These are phyloP conservation scores for Zaprionus davidi DNA, from an alignment of 1,140 invertebrate genomes.

Conservation along the genomic window DNA sequence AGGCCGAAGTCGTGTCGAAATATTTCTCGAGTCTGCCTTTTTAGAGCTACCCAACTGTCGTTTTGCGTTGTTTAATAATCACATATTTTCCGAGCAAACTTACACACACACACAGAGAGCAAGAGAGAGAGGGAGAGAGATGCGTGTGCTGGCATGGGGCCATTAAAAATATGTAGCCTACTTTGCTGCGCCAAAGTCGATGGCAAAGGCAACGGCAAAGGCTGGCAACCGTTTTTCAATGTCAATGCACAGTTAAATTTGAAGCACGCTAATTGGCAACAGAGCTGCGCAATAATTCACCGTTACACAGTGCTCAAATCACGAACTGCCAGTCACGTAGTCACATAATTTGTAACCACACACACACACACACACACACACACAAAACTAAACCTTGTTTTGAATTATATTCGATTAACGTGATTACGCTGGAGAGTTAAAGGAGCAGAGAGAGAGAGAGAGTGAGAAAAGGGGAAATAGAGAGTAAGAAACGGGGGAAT, in stretches of 20 bases:
- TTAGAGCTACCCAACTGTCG: slow-evolving; percentile 23
- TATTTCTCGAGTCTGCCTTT: slow-evolving; percentile 33
- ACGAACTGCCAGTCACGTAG: slow-evolving; percentile 15
- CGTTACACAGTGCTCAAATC: slow-evolving; percentile 14
- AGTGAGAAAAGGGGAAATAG: not conserved
- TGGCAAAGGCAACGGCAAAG: slow-evolving; percentile 12
- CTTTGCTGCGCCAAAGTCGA: slow-evolving; percentile 11
- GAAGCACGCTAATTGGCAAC: slow-evolving; percentile 53
- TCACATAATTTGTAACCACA: slow-evolving; percentile 7
- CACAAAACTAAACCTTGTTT: not conserved
- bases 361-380: not conserved
- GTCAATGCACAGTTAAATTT: slow-evolving; percentile 50
- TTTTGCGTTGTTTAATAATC: slow-evolving; percentile 54
- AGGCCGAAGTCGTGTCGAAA: not conserved
- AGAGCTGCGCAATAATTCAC: slow-evolving; percentile 40
- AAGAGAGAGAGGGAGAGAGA: not conserved
- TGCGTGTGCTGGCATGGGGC: slow-evolving; percentile 1
- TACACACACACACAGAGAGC: not conserved
- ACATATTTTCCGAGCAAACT: slow-evolving; percentile 44
- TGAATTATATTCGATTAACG: slow-evolving; percentile 12
- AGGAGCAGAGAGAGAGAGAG: not conserved
- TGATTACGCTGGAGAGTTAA: not conserved
- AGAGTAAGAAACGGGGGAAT: not conserved
- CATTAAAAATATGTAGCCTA: slow-evolving; percentile 43
- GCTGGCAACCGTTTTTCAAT: slow-evolving; percentile 48